Conservation (phyloP, 92 coral and sea anemone species). For the Porites rus region DNA sequence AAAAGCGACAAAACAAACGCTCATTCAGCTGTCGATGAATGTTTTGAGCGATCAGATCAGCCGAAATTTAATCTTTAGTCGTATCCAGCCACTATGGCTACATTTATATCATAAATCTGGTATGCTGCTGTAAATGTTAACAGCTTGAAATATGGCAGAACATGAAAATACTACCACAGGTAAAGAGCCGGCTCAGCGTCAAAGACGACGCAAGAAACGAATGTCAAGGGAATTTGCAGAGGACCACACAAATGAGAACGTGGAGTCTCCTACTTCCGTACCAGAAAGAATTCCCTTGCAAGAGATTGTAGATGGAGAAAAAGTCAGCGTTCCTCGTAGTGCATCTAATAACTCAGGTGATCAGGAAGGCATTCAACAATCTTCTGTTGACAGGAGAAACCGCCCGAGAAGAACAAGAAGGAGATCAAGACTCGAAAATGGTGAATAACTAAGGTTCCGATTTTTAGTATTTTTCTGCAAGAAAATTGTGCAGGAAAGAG, state of each 20-base stretch:
- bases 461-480: neutral
- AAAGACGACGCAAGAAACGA: conserved; percentile 88
- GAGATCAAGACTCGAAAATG: conserved; percentile 88
- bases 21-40: conserved; percentile 15
- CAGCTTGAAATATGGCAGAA: conserved; percentile 20
- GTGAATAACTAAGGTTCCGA: conserved; percentile 16
- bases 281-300: conserved; percentile 85
- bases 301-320: conserved; percentile 85
- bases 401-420: conserved; percentile 81
- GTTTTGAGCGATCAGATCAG: neutral
- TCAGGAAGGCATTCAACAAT: conserved; percentile 71
- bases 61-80: too few species aligned
- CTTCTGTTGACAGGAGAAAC: conserved; percentile 59
- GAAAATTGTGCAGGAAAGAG: neutral
- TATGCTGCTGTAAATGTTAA: neutral
- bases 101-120: neutral
- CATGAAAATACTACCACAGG: neutral
- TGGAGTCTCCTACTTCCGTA: conserved; percentile 75
- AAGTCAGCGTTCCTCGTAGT: conserved; percentile 46
- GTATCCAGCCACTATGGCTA: neutral
- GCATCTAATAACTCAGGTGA: conserved; percentile 83
- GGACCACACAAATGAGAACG: conserved; percentile 76
- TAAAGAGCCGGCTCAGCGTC: conserved; percentile 46
- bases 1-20: neutral
- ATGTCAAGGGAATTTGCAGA: conserved; percentile 85